Evolutionary conservation across 2,113 vertebrate genomes (phyloP).

Genomic region (Heteronetta atricapilla): DNA sequence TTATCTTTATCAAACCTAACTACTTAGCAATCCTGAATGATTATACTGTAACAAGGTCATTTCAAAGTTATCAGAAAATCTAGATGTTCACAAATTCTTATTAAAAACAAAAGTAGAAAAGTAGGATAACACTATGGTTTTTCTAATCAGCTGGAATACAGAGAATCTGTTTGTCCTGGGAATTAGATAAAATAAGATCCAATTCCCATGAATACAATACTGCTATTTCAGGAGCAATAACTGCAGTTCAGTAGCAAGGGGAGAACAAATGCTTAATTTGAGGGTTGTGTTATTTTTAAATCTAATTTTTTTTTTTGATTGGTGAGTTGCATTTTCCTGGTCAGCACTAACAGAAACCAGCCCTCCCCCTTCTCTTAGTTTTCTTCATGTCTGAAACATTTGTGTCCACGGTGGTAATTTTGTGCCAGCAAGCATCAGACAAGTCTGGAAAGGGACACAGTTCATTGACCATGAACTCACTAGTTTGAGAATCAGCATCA

Average conservation of each 20-base stretch:
- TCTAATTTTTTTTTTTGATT: neutral
- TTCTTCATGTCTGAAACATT: neutral
- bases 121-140: neutral
- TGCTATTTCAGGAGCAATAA: conserved; percentile 47
- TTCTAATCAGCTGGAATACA: neutral
- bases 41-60: neutral
- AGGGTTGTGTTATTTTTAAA: conserved; percentile 17
- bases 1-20: neutral
- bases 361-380: neutral
- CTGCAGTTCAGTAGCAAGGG: conserved; percentile 3
- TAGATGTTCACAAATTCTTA: neutral
- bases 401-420: neutral
- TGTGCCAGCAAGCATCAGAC: neutral
- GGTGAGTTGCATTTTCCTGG: neutral
- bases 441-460: neutral
- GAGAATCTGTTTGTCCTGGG: conserved; percentile 4
- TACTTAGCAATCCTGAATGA: neutral
- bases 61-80: neutral
- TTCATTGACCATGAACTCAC: neutral
- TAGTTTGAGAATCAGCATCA: neutral
- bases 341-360: neutral
- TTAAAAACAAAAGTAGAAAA: neutral
- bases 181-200: conserved; percentile 34
- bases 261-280: conserved; percentile 30
- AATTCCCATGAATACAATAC: neutral